Evolutionary conservation across 2,113 vertebrate genomes (phyloP), one percentile per base, ranked within the genome.

Genomic region (Bostrychus sinensis): DNA sequence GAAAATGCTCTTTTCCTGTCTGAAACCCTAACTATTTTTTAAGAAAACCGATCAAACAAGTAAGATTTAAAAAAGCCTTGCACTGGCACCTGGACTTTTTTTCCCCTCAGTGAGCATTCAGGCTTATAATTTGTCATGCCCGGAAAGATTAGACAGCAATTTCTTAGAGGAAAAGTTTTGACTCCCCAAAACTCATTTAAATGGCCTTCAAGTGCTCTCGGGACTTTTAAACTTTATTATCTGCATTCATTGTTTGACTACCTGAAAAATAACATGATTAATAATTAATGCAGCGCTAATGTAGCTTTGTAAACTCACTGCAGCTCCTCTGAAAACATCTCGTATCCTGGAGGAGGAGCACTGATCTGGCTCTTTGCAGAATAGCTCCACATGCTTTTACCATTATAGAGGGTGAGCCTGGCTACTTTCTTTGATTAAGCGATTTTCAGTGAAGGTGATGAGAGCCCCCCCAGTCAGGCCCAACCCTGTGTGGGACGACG

Each of bases 361-460:
- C 38, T 37, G 55, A 67, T 61, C 53, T 53, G 56, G 30, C n/a
- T 13, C 62, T 45, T 41, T 23, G 19, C 56, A 30, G 51, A 59
- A 69, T n/a, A n/a, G 17, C 66, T 59, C 22, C 23, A 28, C 45
- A 58, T 45, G 55, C 63, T 57, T 51, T 28, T 56, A 59, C 62
- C 55, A n/a, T 80, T 50, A 80, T 68, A 14, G 17, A 55, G 45
- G 16, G 43, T 14, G 54, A 71, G 65, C 72, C 73, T 60, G 56
- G 76, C 73, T 82, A 68, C 70, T 77, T 25, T 70, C 46, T 67
- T 53, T 78, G 70, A 86, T 83, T 66, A 82, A 81, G 73, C 28
- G 63, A 63, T 76, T 63, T 56, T 50, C 38, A 8, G 45, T 64
- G 46, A 55, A 20, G 28, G 4, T 10, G 46, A 10, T 7, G 16